Percentiles rank a stretch among this genome's conserved stretches.
Conservation (phyloP, 2,113 vertebrate genomes). For the Odocoileus hemionus region DNA sequence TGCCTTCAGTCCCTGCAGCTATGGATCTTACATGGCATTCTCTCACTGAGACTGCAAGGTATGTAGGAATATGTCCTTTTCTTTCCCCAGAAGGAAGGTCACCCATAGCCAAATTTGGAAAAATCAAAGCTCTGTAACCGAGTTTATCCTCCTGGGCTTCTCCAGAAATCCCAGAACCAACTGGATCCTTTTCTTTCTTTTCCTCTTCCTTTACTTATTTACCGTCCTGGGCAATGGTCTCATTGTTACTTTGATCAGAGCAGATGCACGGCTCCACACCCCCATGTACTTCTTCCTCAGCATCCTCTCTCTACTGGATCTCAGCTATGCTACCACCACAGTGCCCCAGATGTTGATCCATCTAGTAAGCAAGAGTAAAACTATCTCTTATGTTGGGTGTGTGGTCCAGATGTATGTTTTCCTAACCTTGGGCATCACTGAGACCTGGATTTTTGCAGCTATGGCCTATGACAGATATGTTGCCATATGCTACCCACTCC, state of each 20-base stretch:
- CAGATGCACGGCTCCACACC: constrained; percentile 44
- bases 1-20: neutral
- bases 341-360: constrained; percentile 47
- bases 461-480: constrained; percentile 62
- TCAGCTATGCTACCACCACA: constrained; percentile 62
- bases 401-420: constrained; percentile 66
- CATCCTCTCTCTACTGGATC: constrained; percentile 43
- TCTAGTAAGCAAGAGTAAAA: neutral
- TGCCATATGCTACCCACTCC: constrained; percentile 56
- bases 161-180: constrained; percentile 39
- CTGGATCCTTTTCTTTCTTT: constrained; percentile 58
- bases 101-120: neutral
- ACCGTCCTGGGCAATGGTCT: constrained; percentile 54
- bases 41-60: neutral
- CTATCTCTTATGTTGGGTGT: constrained; percentile 36
- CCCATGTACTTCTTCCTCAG: constrained; percentile 60
- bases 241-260: constrained; percentile 53
- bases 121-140: constrained; percentile 59
- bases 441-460: constrained; percentile 59
- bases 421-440: constrained; percentile 52
- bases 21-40: neutral
- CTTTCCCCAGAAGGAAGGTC: constrained; percentile 38
- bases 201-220: constrained; percentile 53
- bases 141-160: constrained; percentile 65
- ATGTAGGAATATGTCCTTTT: neutral